Evolutionary conservation across 1,140 invertebrate genomes (phyloP), one percentile per base, ranked within the genome.

Genomic region (Drosophila serrata): DNA sequence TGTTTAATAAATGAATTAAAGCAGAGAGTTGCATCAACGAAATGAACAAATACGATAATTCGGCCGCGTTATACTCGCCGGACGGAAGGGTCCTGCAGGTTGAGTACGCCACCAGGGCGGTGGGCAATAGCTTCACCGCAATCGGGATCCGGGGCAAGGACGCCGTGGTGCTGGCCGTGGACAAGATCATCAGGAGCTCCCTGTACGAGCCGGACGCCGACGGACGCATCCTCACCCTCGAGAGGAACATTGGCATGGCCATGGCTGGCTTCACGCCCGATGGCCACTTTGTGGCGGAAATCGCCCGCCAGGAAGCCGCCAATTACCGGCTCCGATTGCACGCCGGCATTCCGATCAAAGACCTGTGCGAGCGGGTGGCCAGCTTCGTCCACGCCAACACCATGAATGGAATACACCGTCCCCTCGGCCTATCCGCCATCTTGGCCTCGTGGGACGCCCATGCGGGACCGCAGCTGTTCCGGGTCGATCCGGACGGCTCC

Each of bases 11-110:
- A 7, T 24, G 7, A 45, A 43, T 43, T 11, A 33, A 12, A 53
- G 59, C 53, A 59, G 12, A 61, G 56, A 49, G 69, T 51, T 33
- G n/a, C 24, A 15, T 31, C 61, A 19, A 91, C 49, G 22, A 92
- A 82, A 98, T 99, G 98, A 98, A 97, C 95, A 98, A 97, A 98
- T 99, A 99, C 93, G 99, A 99, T 95, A 94, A 99, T 75, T 99
- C 98, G 67, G 98, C 99, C 8, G 99, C 99, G 15, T 98, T 99
- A 94, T 99, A 99, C 94, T 99, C 99, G 8, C 99, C 99, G 12
- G 99, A 99, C 93, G 99, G 99, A 11, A 94, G 98, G 86, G 98
- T 99, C 45, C 99, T 99, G 94, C 98, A 99, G 96, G 98, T 99
- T 0, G 99, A 99, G 94, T 99, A 99, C 94, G 99, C 99, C 24